Conservation (phyloP, 2,113 vertebrate species). For the Ellobius talpinus region DNA sequence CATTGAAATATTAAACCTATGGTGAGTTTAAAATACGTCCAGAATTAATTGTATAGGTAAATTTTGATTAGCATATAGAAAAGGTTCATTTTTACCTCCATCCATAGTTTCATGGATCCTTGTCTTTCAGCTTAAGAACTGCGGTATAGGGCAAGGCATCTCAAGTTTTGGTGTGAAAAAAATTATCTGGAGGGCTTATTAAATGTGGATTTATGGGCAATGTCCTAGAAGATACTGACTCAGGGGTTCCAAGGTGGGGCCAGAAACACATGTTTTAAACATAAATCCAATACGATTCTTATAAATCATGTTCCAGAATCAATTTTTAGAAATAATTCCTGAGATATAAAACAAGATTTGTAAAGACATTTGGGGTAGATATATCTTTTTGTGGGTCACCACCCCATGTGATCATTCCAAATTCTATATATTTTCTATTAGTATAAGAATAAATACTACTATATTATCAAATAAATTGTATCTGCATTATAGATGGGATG, state of each 20-base stretch:
- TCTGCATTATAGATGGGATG: background rate
- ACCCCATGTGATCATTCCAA: background rate
- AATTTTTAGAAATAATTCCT: constrained; percentile 16
- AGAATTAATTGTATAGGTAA: background rate
- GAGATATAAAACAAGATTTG: background rate
- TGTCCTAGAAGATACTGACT: background rate
- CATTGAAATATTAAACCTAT: background rate
- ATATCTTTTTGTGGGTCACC: background rate
- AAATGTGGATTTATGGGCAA: background rate
- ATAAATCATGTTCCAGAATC: background rate
- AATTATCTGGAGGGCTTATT: constrained; percentile 39
- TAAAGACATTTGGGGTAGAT: background rate
- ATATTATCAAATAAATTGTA: background rate
- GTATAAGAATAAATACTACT: background rate
- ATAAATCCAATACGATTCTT: background rate
- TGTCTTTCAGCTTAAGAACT: background rate
- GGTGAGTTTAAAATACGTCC: background rate
- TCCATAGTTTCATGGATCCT: background rate
- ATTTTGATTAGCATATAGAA: constrained; percentile 24
- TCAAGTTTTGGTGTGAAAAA: background rate
- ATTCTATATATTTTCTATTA: background rate
- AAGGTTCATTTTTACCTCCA: background rate
- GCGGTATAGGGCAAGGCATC: background rate
- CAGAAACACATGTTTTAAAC: background rate
- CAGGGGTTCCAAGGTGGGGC: background rate